Evolutionary conservation across 2,113 vertebrate species (phyloP), one percentile per base, ranked within the genome.

Genomic region (Pagrus major): DNA sequence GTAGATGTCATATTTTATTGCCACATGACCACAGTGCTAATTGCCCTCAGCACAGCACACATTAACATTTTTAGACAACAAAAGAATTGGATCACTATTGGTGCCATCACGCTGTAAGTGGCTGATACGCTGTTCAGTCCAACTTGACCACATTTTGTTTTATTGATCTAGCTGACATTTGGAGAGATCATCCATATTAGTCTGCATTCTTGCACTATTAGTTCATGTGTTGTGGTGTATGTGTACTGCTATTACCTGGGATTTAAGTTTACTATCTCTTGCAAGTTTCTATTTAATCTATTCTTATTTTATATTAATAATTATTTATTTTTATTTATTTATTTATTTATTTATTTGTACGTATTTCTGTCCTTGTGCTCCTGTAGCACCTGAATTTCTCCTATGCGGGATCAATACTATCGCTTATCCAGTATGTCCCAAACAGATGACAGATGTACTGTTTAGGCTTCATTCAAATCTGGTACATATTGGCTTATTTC

Each of bases 21-120:
- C 81, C 76, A 47, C 77, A 55, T 70, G 73, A 80, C 44, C 49
- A 56, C 46, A 56, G 33, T 76, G 61, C 27, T 51, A 39, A 76
- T 51, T 41, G 42, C 27, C 33, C 11, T 63, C 41, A 64, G 33
- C 49, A 64, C 27, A 31, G 47, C 20, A 3, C 20, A 33, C 41
- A 72, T 59, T n/a, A 16, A 35, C 16, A 29, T 58, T 47, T 60
- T 61, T 7, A 11, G 15, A 37, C 41, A 31, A 39, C 21, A 33
- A 54, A 44, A 68, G 18, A 49, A 27, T 35, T 56, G 47, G 11
- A 59, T 76, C 49, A 59, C n/a, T 66, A 3, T 75, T 65, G 41
- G 44, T 42, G 41, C 44, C 20, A 54, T 54, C 20, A 20, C 46
- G 49, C 44, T 55, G 21, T 27, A 14, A 61, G 10, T 29, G 68